Percentiles rank a stretch among this genome's conserved stretches.
Evolutionary conservation across 2,888 invertebrate species (phyloP).

Genomic region (Phanerotoma sp.): DNA sequence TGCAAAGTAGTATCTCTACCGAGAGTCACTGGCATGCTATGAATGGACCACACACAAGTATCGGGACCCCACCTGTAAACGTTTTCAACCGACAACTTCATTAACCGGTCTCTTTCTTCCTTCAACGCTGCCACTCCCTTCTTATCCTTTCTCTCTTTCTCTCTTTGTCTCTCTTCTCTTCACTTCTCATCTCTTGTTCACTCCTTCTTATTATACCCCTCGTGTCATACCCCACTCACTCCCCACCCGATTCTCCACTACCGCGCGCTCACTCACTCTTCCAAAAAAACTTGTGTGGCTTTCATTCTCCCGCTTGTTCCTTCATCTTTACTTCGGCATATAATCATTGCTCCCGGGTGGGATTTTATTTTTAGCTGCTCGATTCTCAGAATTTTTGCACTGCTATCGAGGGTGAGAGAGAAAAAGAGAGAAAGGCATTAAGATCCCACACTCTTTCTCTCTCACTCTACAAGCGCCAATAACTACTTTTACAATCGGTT

Average conservation of each 20-base stretch:
- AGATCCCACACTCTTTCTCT: slow-evolving; percentile 18
- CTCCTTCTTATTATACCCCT: too few relatives aligned
- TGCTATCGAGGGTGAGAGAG: slow-evolving; percentile 34
- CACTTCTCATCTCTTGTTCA: too few relatives aligned
- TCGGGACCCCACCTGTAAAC: slow-evolving; percentile 54
- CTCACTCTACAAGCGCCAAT: slow-evolving; percentile 17
- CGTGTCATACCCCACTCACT: too few relatives aligned
- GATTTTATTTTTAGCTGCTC: slow-evolving; percentile 55
- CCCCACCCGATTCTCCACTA: too few relatives aligned
- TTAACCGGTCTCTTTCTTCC: slow-evolving; percentile 46
- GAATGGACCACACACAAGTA: slow-evolving; percentile 57
- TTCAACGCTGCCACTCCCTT: slow-evolving; percentile 23
- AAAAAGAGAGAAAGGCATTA: too few relatives aligned
- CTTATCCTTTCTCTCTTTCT: slow-evolving; percentile 20
- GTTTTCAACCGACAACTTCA: slow-evolving; percentile 57
- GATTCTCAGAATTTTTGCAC: slow-evolving; percentile 52
- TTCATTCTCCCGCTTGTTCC: slow-evolving; percentile 13
- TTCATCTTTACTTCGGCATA: slow-evolving; percentile 37
- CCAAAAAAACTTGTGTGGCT: slow-evolving; percentile 7
- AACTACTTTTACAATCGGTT: slow-evolving; percentile 46
- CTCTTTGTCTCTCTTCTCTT: too few relatives aligned
- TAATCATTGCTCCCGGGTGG: slow-evolving; percentile 56
- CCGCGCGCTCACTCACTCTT: neutral
- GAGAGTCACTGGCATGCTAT: slow-evolving; percentile 29
- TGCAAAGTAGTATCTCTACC: neutral